These are phyloP conservation scores for Tortricodes alternella DNA, from an alignment of 2,888 invertebrate species.

Conservation along the genomic window DNA sequence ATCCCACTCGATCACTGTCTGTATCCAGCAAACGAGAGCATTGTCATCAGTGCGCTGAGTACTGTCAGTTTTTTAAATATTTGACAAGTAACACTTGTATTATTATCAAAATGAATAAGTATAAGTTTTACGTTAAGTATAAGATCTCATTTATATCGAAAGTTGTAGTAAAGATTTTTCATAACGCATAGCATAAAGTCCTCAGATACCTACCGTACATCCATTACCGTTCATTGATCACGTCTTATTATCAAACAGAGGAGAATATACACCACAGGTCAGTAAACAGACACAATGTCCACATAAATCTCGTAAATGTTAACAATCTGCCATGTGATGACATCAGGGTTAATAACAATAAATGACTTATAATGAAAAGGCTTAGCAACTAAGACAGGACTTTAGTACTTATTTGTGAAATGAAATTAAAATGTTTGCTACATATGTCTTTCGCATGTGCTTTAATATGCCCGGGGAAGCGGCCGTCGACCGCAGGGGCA, in stretches of 20 bases:
- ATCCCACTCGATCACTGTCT: no score
- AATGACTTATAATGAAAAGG: not conserved
- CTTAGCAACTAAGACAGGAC: not conserved
- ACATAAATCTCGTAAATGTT: slow-evolving; percentile 16
- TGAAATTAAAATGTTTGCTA: not conserved
- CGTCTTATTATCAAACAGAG: not conserved
- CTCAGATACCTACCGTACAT: no score
- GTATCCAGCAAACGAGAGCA: no score
- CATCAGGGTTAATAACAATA: slow-evolving; percentile 8
- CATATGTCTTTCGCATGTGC: no score
- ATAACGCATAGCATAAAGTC: no score
- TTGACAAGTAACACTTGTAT: no score
- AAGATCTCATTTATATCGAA: no score
- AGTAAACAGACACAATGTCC: not conserved
- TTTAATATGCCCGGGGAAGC: not conserved
- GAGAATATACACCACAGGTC: not conserved
- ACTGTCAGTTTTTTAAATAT: no score
- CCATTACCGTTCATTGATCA: not conserved
- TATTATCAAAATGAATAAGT: no score
- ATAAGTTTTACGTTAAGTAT: no score
- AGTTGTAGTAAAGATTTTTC: no score
- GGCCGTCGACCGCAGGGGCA: slow-evolving; percentile 12
- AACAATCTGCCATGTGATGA: not conserved
- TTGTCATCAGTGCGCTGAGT: no score
- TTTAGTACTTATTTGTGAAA: not conserved